These are phyloP conservation scores for Acanthopleura granulata DNA, from an alignment of 2,888 invertebrate genomes.

Conservation along the genomic window DNA sequence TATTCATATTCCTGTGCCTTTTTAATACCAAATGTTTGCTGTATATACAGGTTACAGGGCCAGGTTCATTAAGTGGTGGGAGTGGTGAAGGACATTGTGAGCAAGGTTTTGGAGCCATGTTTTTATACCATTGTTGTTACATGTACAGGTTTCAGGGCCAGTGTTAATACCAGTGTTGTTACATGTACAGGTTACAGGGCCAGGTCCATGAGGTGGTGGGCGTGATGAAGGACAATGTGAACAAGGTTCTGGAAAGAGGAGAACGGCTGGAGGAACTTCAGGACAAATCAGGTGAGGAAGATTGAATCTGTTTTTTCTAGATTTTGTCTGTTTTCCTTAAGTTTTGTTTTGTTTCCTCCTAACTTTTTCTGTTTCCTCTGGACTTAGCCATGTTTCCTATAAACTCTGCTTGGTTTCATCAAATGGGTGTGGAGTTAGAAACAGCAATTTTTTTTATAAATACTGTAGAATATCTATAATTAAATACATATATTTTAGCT, in stretches of 20 bases:
- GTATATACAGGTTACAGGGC: slow-evolving; percentile 46
- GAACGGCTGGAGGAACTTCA: slow-evolving; percentile 65
- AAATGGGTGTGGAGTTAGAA: too few relatives aligned
- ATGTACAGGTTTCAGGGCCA: slow-evolving; percentile 55
- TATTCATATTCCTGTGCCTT: too few relatives aligned
- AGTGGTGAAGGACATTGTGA: slow-evolving; percentile 66
- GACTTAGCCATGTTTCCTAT: too few relatives aligned
- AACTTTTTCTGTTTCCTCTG: too few relatives aligned
- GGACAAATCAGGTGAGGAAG: slow-evolving; percentile 62
- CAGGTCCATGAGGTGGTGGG: slow-evolving; percentile 66
- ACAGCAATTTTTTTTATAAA: too few relatives aligned
- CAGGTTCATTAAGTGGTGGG: slow-evolving; percentile 66
- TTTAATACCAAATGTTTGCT: background rate
- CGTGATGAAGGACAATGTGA: slow-evolving; percentile 66
- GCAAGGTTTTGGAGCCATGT: slow-evolving; percentile 57
- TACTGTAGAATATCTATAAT: too few relatives aligned
- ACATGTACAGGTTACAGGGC: slow-evolving; percentile 46
- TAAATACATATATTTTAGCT: too few relatives aligned
- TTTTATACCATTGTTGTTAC: background rate
- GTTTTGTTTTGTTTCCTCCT: too few relatives aligned
- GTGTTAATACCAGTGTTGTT: slow-evolving; percentile 34
- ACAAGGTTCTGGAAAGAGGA: slow-evolving; percentile 64
- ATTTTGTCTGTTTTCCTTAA: too few relatives aligned
- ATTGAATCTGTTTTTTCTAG: background rate
- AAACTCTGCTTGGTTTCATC: too few relatives aligned